These are phyloP conservation scores for Micromesistius poutassou DNA, from an alignment of 2,797 vertebrate genomes.

Conservation along the genomic window DNA sequence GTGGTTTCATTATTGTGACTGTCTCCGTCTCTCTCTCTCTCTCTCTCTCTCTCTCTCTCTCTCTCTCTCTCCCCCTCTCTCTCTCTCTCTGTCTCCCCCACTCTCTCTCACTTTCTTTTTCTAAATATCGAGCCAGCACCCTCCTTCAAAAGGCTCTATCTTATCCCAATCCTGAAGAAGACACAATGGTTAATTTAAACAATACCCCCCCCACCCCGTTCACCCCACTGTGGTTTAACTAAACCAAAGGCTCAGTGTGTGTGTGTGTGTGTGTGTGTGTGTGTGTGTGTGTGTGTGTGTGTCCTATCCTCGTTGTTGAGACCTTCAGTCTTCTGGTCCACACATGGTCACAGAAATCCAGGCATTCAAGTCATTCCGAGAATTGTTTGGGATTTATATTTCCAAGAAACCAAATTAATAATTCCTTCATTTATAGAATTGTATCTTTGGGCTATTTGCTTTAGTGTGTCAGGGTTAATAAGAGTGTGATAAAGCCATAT, in stretches of 20 bases:
- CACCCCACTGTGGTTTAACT: constrained; percentile 45
- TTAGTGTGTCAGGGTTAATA: not conserved
- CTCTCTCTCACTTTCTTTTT: constrained; percentile 8
- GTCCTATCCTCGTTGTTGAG: constrained; percentile 46
- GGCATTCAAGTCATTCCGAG: constrained; percentile 66
- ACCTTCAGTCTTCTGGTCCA: constrained; percentile 18
- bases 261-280: constrained; percentile 9
- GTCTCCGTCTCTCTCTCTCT: constrained; percentile 23
- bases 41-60: not conserved
- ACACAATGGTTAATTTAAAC: constrained; percentile 69
- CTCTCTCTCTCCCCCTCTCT: not conserved
- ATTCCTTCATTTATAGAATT: not conserved
- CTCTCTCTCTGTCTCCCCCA: constrained; percentile 19
- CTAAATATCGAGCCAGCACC: not conserved
- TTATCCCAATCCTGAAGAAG: constrained; percentile 26
- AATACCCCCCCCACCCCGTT: constrained; percentile 53
- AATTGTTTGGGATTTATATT: constrained; percentile 27
- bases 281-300: not conserved
- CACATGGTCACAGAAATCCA: constrained; percentile 52
- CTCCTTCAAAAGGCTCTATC: not conserved
- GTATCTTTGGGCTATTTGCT: not conserved
- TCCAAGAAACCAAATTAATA: no score
- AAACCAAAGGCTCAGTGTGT: constrained; percentile 18
- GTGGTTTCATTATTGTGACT: not conserved
- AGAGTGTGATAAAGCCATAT: not conserved